Percentiles rank a stretch among this genome's conserved stretches.
phyloP scores from a whole-genome alignment of 2,113 vertebrate genomes.

The Pyxicephalus adspersus region DNA sequence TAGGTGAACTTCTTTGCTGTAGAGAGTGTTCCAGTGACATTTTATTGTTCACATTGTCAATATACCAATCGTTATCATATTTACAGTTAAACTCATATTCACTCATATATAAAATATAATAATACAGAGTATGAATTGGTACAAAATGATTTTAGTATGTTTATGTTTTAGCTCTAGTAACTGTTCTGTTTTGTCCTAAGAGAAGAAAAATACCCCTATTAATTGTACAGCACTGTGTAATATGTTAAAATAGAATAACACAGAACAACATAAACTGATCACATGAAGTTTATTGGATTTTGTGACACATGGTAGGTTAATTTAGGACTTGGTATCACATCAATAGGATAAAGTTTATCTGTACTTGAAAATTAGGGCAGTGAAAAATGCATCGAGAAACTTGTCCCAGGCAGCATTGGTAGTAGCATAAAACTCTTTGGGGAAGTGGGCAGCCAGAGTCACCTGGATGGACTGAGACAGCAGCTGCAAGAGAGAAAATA shows the following conservation, averaged over 20 bases:
- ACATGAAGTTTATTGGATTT: slow-evolving; percentile 1
- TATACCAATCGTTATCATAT: no score
- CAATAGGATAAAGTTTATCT: slow-evolving; percentile 64
- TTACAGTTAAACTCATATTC: no score
- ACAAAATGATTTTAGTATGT: no score
- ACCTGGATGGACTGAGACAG: slow-evolving; percentile 76
- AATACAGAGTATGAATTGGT: no score
- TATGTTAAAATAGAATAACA: not conserved
- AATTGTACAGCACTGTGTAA: no score
- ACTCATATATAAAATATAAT: no score
- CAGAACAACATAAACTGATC: not conserved
- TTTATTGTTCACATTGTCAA: no score
- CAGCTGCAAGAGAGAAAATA: slow-evolving; percentile 64
- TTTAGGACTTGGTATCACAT: not conserved
- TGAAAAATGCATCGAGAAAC: slow-evolving; percentile 67
- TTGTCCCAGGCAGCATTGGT: slow-evolving; percentile 77
- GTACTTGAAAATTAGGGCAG: slow-evolving; percentile 77
- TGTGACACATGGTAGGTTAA: not conserved
- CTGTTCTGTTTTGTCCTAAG: no score
- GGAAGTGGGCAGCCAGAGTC: slow-evolving; percentile 65
- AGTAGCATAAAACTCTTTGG: slow-evolving; percentile 60
- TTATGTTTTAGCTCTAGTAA: no score
- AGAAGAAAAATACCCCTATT: no score
- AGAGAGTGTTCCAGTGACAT: no score
- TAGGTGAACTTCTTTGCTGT: no score